Percentiles rank a stretch among this genome's conserved stretches.
phyloP scores from a whole-genome alignment of 64 coral and sea anemone species.

The Pachyseris speciosa region DNA sequence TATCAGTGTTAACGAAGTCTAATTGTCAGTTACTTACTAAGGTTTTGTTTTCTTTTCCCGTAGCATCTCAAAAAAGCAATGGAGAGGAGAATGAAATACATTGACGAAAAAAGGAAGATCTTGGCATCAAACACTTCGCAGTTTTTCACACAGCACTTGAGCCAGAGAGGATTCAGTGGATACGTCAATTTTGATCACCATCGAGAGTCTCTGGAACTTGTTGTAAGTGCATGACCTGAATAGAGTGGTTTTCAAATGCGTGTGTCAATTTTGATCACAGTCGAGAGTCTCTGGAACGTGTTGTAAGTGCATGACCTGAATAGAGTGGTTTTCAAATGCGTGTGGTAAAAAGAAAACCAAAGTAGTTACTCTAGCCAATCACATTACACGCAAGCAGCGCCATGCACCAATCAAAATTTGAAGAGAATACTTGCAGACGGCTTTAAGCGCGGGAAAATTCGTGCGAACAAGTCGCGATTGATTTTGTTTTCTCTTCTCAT shows the following conservation, averaged over 20 bases:
- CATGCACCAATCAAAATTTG: no score
- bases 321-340: no score
- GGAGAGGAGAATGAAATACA: background rate
- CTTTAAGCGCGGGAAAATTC: no score
- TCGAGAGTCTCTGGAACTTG: background rate
- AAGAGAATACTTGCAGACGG: no score
- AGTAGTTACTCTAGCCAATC: no score
- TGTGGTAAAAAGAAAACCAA: no score
- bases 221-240: constrained; percentile 45
- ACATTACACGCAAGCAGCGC: no score
- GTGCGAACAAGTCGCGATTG: no score
- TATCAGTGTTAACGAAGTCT: no score
- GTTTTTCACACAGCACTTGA: constrained; percentile 46
- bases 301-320: constrained; percentile 45
- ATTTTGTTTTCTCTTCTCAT: no score
- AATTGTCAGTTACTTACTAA: no score
- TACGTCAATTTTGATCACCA: constrained; percentile 34
- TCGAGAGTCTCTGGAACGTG: background rate
- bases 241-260: no score
- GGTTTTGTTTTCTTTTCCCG: background rate
- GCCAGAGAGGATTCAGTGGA: constrained; percentile 28
- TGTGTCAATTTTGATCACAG: constrained; percentile 40
- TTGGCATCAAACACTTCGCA: background rate
- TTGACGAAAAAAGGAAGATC: background rate
- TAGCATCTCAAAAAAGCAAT: constrained; percentile 1